These are phyloP conservation scores for Magallana gigas DNA, from an alignment of 1,140 invertebrate genomes.

Conservation along the genomic window DNA sequence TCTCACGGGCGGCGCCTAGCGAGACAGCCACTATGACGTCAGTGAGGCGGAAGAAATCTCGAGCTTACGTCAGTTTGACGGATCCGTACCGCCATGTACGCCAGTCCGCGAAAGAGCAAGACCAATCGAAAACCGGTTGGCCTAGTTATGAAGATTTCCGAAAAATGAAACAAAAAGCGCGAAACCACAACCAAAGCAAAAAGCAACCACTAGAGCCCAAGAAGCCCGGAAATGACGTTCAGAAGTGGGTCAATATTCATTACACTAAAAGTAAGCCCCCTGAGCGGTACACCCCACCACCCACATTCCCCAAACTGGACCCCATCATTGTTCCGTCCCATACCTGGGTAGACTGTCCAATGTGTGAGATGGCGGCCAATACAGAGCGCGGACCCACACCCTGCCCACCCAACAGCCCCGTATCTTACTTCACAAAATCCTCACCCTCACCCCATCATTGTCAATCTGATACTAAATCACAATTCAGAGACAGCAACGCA, in stretches of 20 bases:
- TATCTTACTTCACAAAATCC: neutral
- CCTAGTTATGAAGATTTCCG: slow-evolving; percentile 54
- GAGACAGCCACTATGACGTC: neutral
- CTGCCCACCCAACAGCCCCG: slow-evolving; percentile 65
- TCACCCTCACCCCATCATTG: neutral
- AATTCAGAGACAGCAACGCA: neutral
- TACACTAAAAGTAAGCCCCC: slow-evolving; percentile 48
- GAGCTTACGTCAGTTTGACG: neutral
- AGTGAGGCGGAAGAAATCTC: too few species aligned
- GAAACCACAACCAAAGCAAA: slow-evolving; percentile 11
- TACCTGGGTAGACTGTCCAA: slow-evolving; percentile 62
- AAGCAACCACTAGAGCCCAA: neutral
- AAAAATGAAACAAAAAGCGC: slow-evolving; percentile 37
- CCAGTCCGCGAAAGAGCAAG: slow-evolving; percentile 36
- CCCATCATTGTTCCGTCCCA: slow-evolving; percentile 66
- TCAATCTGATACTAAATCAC: neutral
- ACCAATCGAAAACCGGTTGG: slow-evolving; percentile 40
- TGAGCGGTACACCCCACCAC: slow-evolving; percentile 55
- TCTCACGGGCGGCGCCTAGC: slow-evolving; percentile 44
- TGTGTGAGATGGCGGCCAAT: slow-evolving; percentile 57
- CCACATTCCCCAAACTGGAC: slow-evolving; percentile 51
- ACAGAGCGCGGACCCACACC: slow-evolving; percentile 46
- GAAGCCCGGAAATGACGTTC: slow-evolving; percentile 31
- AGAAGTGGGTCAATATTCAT: slow-evolving; percentile 46
- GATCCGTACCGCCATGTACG: slow-evolving; percentile 39